Conservation (phyloP, 2,797 vertebrate species). For the Amphiprion clarkii region DNA sequence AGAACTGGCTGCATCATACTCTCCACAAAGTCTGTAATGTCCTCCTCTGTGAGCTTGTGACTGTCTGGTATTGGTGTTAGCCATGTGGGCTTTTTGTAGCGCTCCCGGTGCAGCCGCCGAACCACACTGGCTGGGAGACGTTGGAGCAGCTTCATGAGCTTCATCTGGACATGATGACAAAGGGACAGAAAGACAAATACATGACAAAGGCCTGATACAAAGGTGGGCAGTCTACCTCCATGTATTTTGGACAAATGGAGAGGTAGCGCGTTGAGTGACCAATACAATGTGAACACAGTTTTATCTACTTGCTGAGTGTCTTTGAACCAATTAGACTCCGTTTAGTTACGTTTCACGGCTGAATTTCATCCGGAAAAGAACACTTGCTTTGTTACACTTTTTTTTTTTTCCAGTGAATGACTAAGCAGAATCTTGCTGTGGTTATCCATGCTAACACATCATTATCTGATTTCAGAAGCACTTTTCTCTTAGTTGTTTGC, state of each 20-base stretch:
- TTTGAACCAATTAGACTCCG: background rate
- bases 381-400: background rate
- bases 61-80: constrained; percentile 93
- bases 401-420: background rate
- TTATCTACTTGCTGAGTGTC: background rate
- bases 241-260: constrained; percentile 42
- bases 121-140: constrained; percentile 93
- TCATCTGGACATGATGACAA: constrained; percentile 86
- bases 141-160: constrained; percentile 98
- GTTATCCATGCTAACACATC: background rate
- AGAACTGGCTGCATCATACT: constrained; percentile 98
- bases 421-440: background rate
- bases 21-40: constrained; percentile 94
- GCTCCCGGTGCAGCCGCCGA: constrained; percentile 93
- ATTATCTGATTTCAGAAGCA: background rate
- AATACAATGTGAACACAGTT: constrained; percentile 31
- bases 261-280: constrained; percentile 20
- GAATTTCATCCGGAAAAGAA: background rate
- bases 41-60: constrained; percentile 95
- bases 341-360: background rate
- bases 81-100: constrained; percentile 94
- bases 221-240: constrained; percentile 12
- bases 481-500: constrained; percentile 21
- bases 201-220: constrained; percentile 51
- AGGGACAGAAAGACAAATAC: constrained; percentile 50